phyloP scores from a whole-genome alignment of 2,113 vertebrate genomes.

The Oceanites oceanicus region DNA sequence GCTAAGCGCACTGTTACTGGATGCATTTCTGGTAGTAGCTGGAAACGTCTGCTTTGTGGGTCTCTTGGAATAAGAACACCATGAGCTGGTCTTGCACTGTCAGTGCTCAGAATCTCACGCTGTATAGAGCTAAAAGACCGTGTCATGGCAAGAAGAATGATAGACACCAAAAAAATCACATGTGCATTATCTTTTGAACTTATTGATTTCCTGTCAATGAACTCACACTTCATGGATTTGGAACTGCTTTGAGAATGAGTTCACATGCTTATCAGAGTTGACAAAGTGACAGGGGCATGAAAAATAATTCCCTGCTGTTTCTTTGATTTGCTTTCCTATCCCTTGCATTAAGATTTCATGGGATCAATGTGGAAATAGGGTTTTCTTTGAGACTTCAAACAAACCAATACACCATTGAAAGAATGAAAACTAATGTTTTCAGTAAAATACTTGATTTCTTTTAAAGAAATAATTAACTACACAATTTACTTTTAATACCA shows the following conservation, averaged over 20 bases:
- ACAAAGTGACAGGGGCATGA: slow-evolving; percentile 33
- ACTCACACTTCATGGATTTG: slow-evolving; percentile 23
- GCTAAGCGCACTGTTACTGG: background rate
- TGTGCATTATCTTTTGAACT: slow-evolving; percentile 43
- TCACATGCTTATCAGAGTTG: slow-evolving; percentile 37
- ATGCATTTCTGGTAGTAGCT: background rate
- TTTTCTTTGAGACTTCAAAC: background rate
- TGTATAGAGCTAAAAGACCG: background rate
- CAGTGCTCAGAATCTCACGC: background rate
- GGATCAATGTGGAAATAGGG: background rate
- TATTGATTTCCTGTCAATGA: slow-evolving; percentile 57
- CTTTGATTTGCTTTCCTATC: background rate
- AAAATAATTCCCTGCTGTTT: slow-evolving; percentile 18
- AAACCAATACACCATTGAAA: background rate
- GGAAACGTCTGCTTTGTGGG: slow-evolving; percentile 22
- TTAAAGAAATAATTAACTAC: background rate
- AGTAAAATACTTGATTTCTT: background rate
- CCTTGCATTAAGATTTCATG: background rate
- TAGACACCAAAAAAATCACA: background rate
- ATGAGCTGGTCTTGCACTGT: background rate
- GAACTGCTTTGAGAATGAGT: slow-evolving; percentile 46
- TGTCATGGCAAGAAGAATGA: background rate
- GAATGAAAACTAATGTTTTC: background rate
- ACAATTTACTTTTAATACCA: background rate
- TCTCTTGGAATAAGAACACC: background rate